These are phyloP conservation scores for Athalia rosae DNA, from an alignment of 2,888 invertebrate species.

Conservation along the genomic window DNA sequence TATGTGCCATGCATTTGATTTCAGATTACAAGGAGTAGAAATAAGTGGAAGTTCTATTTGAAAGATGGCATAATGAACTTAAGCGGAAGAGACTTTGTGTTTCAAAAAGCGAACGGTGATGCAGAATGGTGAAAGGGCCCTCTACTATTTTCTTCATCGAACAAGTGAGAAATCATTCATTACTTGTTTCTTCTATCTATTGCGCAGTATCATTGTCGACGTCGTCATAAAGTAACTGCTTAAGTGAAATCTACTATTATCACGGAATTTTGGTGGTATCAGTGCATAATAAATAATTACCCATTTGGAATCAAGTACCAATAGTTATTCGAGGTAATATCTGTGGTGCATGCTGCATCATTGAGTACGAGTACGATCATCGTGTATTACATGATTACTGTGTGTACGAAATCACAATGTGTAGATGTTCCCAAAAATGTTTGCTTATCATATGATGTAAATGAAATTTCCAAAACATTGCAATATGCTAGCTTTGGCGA, in stretches of 20 bases:
- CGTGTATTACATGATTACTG: slow-evolving; percentile 1
- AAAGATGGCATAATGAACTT: slow-evolving; percentile 99
- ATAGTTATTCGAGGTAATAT: slow-evolving; percentile 16
- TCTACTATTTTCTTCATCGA: not conserved
- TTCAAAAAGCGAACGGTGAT: slow-evolving; percentile 99
- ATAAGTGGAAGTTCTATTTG: slow-evolving; percentile 99
- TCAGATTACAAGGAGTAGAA: slow-evolving; percentile 96
- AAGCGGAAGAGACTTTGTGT: slow-evolving; percentile 97
- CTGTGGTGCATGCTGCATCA: not conserved
- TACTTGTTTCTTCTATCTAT: slow-evolving; percentile 28
- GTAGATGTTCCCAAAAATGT: not conserved
- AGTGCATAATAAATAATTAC: not conserved
- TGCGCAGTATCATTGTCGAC: slow-evolving; percentile 35
- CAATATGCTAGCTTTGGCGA: not conserved
- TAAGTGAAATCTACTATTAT: not conserved
- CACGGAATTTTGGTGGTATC: slow-evolving; percentile 3
- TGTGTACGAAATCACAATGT: not conserved
- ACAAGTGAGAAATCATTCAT: slow-evolving; percentile 29
- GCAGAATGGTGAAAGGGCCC: slow-evolving; percentile 91
- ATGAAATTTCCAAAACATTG: slow-evolving; percentile 18
- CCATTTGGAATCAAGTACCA: slow-evolving; percentile 18
- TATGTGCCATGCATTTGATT: slow-evolving; percentile 53
- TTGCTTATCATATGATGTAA: slow-evolving; percentile 24
- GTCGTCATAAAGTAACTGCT: slow-evolving; percentile 1
- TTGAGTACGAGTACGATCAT: not conserved